Conservation (phyloP, 2,797 vertebrate genomes). For the Coendou prehensilis region DNA sequence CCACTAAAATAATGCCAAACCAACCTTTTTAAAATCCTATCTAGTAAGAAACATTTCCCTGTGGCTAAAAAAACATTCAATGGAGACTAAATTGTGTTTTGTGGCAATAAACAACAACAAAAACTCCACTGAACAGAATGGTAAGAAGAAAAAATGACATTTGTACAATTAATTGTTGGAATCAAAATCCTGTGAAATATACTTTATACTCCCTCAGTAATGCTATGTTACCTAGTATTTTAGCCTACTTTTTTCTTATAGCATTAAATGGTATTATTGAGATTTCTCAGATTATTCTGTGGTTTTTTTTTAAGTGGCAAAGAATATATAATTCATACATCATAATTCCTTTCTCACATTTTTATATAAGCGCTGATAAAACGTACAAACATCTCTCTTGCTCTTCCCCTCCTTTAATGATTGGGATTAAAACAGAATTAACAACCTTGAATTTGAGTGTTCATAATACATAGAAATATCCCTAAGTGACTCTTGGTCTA, state of each 20-base stretch:
- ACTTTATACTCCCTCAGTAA: not conserved
- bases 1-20: constrained; percentile 34
- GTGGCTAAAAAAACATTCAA: not conserved
- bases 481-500: not conserved
- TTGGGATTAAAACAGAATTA: constrained; percentile 22
- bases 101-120: not conserved
- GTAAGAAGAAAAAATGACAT: constrained; percentile 10
- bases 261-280: not conserved
- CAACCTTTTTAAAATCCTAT: not conserved
- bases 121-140: not conserved
- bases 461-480: constrained; percentile 52
- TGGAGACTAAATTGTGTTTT: not conserved
- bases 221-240: not conserved
- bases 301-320: not conserved
- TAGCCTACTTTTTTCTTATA: not conserved
- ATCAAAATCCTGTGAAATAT: not conserved
- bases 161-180: constrained; percentile 10
- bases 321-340: not conserved
- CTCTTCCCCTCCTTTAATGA: not conserved
- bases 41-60: constrained; percentile 11
- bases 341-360: not conserved
- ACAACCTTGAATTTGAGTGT: not conserved
- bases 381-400: not conserved
- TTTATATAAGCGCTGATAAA: not conserved
- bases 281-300: not conserved